These are phyloP conservation scores for Standfussiana lucernea DNA, from an alignment of 2,888 invertebrate genomes.

Conservation along the genomic window DNA sequence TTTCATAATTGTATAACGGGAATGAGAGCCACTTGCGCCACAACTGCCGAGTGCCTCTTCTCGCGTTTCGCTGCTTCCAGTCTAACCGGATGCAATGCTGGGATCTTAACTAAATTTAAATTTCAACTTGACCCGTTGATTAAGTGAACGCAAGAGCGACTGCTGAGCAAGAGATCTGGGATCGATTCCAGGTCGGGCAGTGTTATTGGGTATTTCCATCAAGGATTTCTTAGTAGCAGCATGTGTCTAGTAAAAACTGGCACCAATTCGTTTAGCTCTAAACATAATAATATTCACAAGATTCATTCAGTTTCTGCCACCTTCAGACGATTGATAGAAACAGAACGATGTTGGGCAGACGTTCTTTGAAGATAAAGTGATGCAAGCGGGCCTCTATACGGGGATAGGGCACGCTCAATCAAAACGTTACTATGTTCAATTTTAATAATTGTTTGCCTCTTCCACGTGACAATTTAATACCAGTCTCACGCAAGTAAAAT, in stretches of 20 bases:
- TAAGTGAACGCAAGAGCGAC: neutral
- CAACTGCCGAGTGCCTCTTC: neutral
- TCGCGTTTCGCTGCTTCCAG: neutral
- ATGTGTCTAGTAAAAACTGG: too few relatives aligned
- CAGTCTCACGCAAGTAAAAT: constrained; percentile 26
- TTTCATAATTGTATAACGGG: neutral
- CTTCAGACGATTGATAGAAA: too few relatives aligned
- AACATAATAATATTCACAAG: neutral
- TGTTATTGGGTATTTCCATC: neutral
- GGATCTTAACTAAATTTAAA: neutral
- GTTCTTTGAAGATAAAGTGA: neutral
- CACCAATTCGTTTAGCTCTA: too few relatives aligned
- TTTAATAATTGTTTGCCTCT: neutral
- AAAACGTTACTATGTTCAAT: constrained; percentile 8
- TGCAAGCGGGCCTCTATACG: neutral
- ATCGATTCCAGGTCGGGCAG: neutral
- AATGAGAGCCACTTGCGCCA: neutral
- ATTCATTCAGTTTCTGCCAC: neutral
- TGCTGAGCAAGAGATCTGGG: neutral
- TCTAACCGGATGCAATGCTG: neutral
- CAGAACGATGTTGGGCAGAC: neutral
- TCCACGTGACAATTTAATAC: constrained; percentile 13
- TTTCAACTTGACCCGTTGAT: neutral
- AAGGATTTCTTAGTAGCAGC: neutral
- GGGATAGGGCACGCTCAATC: neutral